These are phyloP conservation scores for Meteorus sp. DNA, from an alignment of 1,140 invertebrate species.

Conservation along the genomic window DNA sequence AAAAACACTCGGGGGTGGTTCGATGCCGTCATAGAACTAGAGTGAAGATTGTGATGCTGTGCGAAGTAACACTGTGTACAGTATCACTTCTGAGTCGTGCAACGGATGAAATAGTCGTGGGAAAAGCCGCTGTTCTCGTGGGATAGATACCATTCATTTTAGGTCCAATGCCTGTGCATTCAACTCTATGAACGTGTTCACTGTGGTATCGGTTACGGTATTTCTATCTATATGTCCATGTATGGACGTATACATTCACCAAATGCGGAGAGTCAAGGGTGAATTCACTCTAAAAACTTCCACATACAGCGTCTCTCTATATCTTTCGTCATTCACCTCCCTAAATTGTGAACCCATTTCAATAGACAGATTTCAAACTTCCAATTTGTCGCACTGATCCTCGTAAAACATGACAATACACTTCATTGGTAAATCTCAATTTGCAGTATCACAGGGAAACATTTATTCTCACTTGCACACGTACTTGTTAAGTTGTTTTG, in stretches of 20 bases:
- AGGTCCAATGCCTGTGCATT: conserved; percentile 16
- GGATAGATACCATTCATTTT: conserved; percentile 28
- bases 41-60: conserved; percentile 25
- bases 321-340: too few relatives aligned
- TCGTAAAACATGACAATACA: conserved; percentile 50
- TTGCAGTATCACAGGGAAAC: too few relatives aligned
- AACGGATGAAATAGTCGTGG: conserved; percentile 38
- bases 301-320: conserved; percentile 1
- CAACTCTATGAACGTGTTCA: conserved; percentile 9
- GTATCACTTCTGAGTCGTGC: conserved; percentile 37
- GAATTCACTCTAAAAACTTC: conserved; percentile 17
- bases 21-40: conserved; percentile 8
- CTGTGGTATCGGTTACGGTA: conserved; percentile 22
- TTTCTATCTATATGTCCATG: conserved; percentile 25
- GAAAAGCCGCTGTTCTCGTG: conserved; percentile 30
- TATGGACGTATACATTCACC: too few relatives aligned
- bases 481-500: neutral
- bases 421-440: conserved; percentile 26
- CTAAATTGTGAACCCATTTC: conserved; percentile 33
- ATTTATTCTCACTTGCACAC: too few relatives aligned
- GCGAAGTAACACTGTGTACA: conserved; percentile 27
- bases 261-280: too few relatives aligned
- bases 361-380: conserved; percentile 41
- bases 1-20: neutral
- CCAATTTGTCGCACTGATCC: conserved; percentile 46